A percentile compares a stretch with the other conserved stretches of the same genome.
phyloP scores from a whole-genome alignment of 2,797 vertebrate species.

The Myioborus melanocephalus region DNA sequence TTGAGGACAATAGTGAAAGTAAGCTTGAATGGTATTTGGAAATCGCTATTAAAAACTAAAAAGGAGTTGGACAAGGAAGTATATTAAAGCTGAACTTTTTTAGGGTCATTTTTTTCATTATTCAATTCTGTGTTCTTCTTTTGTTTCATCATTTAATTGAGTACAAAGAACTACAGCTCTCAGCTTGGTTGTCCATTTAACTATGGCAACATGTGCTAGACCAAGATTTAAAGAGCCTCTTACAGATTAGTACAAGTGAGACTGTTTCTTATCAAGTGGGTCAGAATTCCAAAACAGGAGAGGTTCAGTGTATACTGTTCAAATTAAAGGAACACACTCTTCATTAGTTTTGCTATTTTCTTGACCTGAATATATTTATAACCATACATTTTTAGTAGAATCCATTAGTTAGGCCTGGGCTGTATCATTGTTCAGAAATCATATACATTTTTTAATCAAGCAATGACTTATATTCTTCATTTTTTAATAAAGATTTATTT shows the following conservation, averaged over 20 bases:
- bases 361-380: background rate
- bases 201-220: background rate
- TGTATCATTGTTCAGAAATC: background rate
- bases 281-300: background rate
- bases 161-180: background rate
- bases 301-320: background rate
- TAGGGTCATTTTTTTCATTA: background rate
- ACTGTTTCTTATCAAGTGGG: background rate
- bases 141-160: background rate
- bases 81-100: background rate
- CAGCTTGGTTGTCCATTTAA: background rate
- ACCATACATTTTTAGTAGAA: background rate
- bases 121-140: background rate
- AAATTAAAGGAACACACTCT: background rate
- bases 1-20: background rate
- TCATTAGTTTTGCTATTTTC: background rate
- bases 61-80: background rate
- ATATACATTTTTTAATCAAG: background rate
- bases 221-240: background rate
- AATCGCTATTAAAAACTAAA: background rate
- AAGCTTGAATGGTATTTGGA: background rate
- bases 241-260: background rate
- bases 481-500: background rate
- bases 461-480: background rate
- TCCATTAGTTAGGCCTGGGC: background rate